Conservation (phyloP, 2,888 invertebrate genomes). For the Timema podura region DNA sequence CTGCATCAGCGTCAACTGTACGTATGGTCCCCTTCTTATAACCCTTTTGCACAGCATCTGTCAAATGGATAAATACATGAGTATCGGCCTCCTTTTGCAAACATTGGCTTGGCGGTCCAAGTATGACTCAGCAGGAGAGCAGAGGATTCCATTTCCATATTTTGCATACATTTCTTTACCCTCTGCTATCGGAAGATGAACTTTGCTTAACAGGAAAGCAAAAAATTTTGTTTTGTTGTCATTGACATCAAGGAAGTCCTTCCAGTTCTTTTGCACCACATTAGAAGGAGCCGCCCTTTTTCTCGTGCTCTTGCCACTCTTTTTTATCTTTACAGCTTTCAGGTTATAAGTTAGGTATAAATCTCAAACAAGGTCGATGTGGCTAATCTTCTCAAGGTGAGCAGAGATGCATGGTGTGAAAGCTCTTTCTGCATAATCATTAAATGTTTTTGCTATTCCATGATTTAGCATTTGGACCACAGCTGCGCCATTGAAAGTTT, state of each 20-base stretch:
- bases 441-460: neutral
- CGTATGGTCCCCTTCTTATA: neutral
- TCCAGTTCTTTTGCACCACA: neutral
- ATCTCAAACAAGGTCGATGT: slow-evolving; percentile 7
- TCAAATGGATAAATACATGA: neutral
- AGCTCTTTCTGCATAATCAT: neutral
- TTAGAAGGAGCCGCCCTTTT: neutral
- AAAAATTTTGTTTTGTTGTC: neutral
- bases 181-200: neutral
- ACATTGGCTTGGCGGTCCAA: neutral
- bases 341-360: neutral
- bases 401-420: neutral
- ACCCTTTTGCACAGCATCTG: slow-evolving; percentile 1
- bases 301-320: neutral
- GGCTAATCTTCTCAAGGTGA: neutral
- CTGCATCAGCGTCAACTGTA: neutral
- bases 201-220: neutral
- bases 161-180: neutral
- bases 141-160: neutral
- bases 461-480: slow-evolving; percentile 14
- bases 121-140: neutral
- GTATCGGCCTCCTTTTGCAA: neutral
- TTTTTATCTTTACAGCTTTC: neutral
- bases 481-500: too few relatives aligned
- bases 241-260: neutral